Base-by-base conservation (phyloP, 2,888 invertebrate species). In the Rhorus exstirpatorius region DNA sequence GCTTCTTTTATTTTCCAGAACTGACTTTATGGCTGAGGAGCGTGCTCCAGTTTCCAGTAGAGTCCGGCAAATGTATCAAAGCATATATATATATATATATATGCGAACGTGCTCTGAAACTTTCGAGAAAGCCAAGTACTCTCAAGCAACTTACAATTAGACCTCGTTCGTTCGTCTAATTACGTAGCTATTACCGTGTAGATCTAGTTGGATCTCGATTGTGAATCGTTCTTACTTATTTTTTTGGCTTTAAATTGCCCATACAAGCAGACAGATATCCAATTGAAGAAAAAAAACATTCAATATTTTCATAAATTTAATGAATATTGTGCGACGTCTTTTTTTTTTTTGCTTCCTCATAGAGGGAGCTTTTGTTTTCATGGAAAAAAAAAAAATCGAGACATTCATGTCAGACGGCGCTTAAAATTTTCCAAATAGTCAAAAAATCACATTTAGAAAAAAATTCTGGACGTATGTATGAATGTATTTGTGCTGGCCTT, bases 101-200 rank as follows among this genome's bases (percentile, higher is more conserved):
- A 8, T 8, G 10, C 19, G 21, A 24, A 24, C 26, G 26, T n/a
- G 55, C 49, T 31, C 38, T 58, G 17, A n/a, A 55, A 26, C 71
- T 81, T 26, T 46, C 53, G 38, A 17, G 21, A 35, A 53, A 78
- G 53, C 55, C 46, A 55, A 63, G 61, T 72, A 58, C 67, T 55
- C 67, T 72, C 67, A 35, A 44, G 46, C 31, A 72, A 81, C 81
- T 74, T 61, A 74, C 63, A 81, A 81, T 81, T 81, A 44, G 72
- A 55, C 65, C 65, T 49, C 12, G 53, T 74, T 55, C 61, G 60
- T 81, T 60, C 51, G 46, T 53, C 71, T 77, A 81, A 81, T 77
- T 77, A 81, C 44, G 44, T n/a, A 53, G 17, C 38, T 51, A 8
- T 17, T 7, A 44, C 49, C 17, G 14, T 60, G 44, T 44, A 21